Evolutionary conservation across 37 sponge, comb jelly and placozoan genomes (phyloP).

Genomic region (Ephydatia muelleri): DNA sequence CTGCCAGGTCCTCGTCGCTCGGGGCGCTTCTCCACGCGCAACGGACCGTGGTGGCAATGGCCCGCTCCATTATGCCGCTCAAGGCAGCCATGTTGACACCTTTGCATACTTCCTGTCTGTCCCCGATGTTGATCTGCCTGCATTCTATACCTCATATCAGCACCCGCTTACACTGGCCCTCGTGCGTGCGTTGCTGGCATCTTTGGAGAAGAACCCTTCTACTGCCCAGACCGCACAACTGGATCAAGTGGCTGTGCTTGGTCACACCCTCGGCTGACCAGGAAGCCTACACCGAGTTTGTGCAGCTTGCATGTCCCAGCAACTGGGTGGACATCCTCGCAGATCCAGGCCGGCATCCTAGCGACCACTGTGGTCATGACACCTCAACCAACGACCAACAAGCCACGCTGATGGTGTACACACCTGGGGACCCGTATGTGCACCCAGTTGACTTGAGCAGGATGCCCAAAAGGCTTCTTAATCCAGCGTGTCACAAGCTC

Average conservation of each 20-base stretch:
- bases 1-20: constrained; percentile 16
- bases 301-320: constrained; percentile 11
- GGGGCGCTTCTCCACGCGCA: constrained; percentile 34
- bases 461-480: not conserved
- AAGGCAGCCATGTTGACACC: constrained; percentile 7
- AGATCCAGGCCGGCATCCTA: not conserved
- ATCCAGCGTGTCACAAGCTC: not conserved
- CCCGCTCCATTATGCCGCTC: constrained; percentile 51
- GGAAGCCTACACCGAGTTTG: not conserved
- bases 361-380: not conserved
- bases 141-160: constrained; percentile 3
- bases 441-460: not conserved
- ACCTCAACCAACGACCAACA: not conserved
- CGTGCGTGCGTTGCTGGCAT: not conserved
- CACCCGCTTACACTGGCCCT: not conserved
- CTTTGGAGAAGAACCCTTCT: not conserved
- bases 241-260: constrained; percentile 44
- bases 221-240: constrained; percentile 1
- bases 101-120: constrained; percentile 31
- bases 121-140: not conserved
- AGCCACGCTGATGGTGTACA: not conserved
- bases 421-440: not conserved
- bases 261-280: constrained; percentile 2
- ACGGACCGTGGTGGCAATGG: constrained; percentile 23
- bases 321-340: constrained; percentile 23